These are phyloP conservation scores for Blera fallax DNA, from an alignment of 2,888 invertebrate genomes.

Conservation along the genomic window DNA sequence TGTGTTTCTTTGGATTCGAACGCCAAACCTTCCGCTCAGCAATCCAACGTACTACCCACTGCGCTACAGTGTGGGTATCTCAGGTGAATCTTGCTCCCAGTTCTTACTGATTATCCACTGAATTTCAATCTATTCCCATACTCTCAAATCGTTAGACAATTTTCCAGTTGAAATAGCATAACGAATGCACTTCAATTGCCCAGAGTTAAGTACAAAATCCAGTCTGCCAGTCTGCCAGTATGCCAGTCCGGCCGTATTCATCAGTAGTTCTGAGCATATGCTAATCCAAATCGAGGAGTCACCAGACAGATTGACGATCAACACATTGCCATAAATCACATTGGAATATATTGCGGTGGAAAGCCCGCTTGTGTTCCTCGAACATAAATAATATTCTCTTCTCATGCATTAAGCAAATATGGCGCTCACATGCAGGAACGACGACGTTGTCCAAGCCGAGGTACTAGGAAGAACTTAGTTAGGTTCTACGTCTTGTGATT, in stretches of 20 bases:
- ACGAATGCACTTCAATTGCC: slow-evolving; percentile 20
- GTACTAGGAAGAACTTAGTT: slow-evolving; percentile 30
- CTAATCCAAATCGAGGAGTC: slow-evolving; percentile 59
- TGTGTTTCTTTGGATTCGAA: too few relatives aligned
- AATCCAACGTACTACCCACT: too few relatives aligned
- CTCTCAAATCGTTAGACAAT: slow-evolving; percentile 10
- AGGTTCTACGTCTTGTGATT: slow-evolving; percentile 29
- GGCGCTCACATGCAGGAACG: slow-evolving; percentile 11
- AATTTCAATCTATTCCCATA: background rate
- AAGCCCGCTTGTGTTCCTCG: slow-evolving; percentile 16
- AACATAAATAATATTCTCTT: slow-evolving; percentile 57
- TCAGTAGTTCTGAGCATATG: slow-evolving; percentile 36
- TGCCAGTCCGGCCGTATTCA: background rate
- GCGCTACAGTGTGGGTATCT: too few relatives aligned
- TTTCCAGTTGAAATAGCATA: slow-evolving; percentile 21
- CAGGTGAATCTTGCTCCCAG: too few relatives aligned
- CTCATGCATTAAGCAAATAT: slow-evolving; percentile 27
- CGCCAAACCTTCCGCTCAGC: too few relatives aligned
- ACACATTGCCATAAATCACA: slow-evolving; percentile 18
- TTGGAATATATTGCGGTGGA: background rate
- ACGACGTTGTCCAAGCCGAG: background rate
- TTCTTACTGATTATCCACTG: background rate
- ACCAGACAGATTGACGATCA: slow-evolving; percentile 62
- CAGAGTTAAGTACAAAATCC: background rate
- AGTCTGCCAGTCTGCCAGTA: slow-evolving; percentile 12